Percentiles rank a stretch among this genome's conserved stretches.
phyloP scores from a whole-genome alignment of 2,888 invertebrate species.

The Strigamia transsilvanica region DNA sequence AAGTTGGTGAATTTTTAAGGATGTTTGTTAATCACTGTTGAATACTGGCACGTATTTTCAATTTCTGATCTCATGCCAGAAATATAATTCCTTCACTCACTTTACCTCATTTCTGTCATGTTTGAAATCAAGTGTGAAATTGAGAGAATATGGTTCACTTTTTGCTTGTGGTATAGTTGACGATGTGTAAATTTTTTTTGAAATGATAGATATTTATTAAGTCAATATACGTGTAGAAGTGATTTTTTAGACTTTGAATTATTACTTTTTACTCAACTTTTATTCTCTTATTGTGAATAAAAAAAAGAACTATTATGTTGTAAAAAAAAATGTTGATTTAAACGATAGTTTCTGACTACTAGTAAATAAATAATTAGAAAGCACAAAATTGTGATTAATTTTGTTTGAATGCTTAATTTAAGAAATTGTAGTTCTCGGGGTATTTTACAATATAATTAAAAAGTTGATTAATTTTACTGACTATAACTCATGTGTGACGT shows the following conservation, averaged over 20 bases:
- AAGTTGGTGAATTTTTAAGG: background rate
- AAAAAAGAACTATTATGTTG: slow-evolving; percentile 3
- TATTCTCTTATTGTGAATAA: background rate
- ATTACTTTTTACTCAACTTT: background rate
- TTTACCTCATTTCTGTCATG: no score
- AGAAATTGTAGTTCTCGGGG: no score
- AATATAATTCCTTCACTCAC: background rate
- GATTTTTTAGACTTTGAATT: background rate
- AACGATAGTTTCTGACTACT: background rate
- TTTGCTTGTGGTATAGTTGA: background rate
- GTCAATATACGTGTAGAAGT: background rate
- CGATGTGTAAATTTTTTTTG: slow-evolving; percentile 8
- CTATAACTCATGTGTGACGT: background rate
- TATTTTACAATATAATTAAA: no score
- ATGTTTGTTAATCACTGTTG: background rate
- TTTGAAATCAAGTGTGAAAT: background rate
- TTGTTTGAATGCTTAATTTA: background rate
- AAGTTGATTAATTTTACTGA: background rate
- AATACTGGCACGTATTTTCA: background rate
- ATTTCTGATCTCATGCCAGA: slow-evolving; percentile 11
- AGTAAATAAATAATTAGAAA: background rate
- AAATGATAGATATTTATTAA: background rate
- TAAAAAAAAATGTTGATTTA: slow-evolving; percentile 6
- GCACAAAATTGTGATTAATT: background rate
- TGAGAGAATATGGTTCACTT: background rate